These are phyloP conservation scores for Apeltes quadracus DNA, from an alignment of 2,113 vertebrate species.

Conservation along the genomic window DNA sequence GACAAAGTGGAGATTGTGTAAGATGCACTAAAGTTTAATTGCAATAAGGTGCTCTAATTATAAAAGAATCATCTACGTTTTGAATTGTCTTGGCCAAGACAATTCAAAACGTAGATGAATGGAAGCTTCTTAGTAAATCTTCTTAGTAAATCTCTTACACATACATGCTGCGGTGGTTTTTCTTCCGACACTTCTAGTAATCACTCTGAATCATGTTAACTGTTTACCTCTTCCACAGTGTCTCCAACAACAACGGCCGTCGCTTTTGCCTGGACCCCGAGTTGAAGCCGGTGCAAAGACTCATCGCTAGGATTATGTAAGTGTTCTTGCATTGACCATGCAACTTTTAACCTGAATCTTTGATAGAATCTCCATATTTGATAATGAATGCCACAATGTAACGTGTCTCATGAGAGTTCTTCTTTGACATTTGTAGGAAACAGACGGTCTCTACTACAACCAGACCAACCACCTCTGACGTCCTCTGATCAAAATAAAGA, in stretches of 20 bases:
- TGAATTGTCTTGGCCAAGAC: too few relatives aligned
- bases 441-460: background rate
- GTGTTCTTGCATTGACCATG: conserved; percentile 20
- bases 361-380: background rate
- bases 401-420: conserved; percentile 18
- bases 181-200: background rate
- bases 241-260: conserved; percentile 30
- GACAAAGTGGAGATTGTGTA: conserved; percentile 73
- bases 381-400: background rate
- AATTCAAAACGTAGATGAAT: too few relatives aligned
- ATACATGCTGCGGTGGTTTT: background rate
- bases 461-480: background rate
- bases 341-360: background rate
- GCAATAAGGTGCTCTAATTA: background rate
- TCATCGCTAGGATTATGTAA: conserved; percentile 59
- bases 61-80: background rate
- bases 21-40: conserved; percentile 25
- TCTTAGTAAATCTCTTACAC: background rate
- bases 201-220: background rate
- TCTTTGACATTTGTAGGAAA: conserved; percentile 15
- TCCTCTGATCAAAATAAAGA: background rate
- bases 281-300: background rate
- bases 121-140: background rate
- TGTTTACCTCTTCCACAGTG: conserved; percentile 49
- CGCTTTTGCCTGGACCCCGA: conserved; percentile 68